These are phyloP conservation scores for Scytalopus superciliaris DNA, from an alignment of 2,113 vertebrate genomes.

Conservation along the genomic window DNA sequence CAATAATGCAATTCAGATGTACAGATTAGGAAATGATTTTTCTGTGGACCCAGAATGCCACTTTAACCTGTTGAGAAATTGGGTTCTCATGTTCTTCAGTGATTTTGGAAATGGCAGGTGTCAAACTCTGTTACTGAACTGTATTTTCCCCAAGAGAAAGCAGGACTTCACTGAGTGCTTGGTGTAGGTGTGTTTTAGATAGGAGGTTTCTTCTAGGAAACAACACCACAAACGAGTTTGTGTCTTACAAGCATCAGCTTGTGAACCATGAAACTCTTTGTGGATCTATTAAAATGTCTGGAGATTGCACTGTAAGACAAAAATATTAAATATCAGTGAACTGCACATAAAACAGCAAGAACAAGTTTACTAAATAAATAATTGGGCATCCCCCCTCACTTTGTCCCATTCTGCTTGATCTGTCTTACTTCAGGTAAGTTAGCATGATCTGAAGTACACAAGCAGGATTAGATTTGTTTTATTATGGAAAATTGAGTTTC, in stretches of 20 bases:
- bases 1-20: neutral
- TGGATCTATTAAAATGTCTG: neutral
- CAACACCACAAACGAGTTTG: neutral
- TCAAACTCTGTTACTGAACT: neutral
- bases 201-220: neutral
- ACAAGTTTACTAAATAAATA: neutral
- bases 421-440: neutral
- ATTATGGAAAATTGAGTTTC: neutral
- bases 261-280: neutral
- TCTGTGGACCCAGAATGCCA: neutral
- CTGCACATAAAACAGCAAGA: neutral
- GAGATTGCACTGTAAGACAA: neutral
- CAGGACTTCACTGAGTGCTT: neutral
- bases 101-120: neutral
- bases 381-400: neutral
- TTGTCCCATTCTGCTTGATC: neutral
- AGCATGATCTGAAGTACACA: neutral
- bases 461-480: neutral
- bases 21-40: neutral
- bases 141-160: neutral
- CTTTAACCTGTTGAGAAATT: neutral
- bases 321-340: neutral
- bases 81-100: neutral
- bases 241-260: neutral
- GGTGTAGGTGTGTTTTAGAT: neutral